Evolutionary conservation across 1,140 invertebrate species (phyloP), one percentile per base, ranked within the genome.

Genomic region (Drosophila parabipectinata): DNA sequence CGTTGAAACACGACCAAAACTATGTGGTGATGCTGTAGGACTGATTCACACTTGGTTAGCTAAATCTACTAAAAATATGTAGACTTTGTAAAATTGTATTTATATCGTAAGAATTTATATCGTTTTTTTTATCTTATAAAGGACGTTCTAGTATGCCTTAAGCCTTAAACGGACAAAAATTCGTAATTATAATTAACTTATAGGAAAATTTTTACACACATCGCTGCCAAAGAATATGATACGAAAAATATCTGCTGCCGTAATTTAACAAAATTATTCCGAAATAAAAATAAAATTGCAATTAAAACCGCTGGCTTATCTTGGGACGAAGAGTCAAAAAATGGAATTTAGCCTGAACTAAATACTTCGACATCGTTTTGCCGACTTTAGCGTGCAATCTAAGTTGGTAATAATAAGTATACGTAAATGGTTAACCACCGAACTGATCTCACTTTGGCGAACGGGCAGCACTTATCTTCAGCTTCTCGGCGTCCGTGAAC

Each of bases 401-500:
- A 75, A 37, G 54, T 55, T 26, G 50, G 60, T 44, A 67, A 77
- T 50, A 54, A 51, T 72, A 78, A 73, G 44, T 48, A 44, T 57
- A 69, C 64, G 67, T 52, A 39, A 50, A 6, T 41, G 14, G 14
- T 44, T 44, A 18, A 44, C 41, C 41, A 44, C 48, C 15, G 59
- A 69, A 50, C 56, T 21, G 21, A 67, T 59, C 63, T 79, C 77
- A 91, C 79, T 92, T 92, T 62, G 91, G 77, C 67, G 88, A 60
- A 60, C 94, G 93, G 34, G 94, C 94, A 71, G 94, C 95, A 66
- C 95, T 95, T 79, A 97, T 97, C 84, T 95, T 96, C 57, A 93
- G 93, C 81, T 96, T 96, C 90, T 97, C 96, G 32, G 93, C 93
- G 28, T 96, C 94, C 24, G 94, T 95, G 83, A 96, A 97, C 18